Conservation (phyloP, 2,888 invertebrate genomes). For the Rhingia rostrata region DNA sequence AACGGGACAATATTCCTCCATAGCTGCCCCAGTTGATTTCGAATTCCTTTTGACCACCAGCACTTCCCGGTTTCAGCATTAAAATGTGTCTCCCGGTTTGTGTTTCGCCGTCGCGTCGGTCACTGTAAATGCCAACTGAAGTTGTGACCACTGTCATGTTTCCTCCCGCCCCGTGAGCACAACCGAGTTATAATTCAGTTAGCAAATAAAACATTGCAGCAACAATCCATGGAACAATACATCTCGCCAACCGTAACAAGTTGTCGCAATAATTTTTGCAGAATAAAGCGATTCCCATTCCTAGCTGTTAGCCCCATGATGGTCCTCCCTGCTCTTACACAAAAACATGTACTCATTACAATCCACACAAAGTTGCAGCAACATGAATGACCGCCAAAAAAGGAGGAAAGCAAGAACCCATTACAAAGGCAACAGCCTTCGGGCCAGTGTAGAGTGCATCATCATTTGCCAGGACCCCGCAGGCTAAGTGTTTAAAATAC, state of each 20-base stretch:
- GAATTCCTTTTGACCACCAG: conserved; percentile 70
- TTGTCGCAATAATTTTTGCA: conserved; percentile 76
- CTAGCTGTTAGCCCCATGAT: conserved; percentile 3
- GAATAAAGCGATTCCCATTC: conserved; percentile 63
- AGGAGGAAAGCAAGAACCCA: conserved; percentile 29
- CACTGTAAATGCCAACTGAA: conserved; percentile 64
- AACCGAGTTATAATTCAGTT: conserved; percentile 70
- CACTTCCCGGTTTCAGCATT: conserved; percentile 62
- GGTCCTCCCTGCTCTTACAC: conserved; percentile 9
- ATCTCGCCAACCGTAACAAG: conserved; percentile 77
- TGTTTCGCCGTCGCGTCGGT: conserved; percentile 19
- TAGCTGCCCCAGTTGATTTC: conserved; percentile 52
- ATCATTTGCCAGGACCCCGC: conserved; percentile 70
- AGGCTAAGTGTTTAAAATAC: conserved; percentile 72
- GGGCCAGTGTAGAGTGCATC: conserved; percentile 68
- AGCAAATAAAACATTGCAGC: conserved; percentile 73
- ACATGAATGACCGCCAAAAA: conserved; percentile 70
- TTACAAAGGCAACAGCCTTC: conserved; percentile 70
- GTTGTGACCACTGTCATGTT: conserved; percentile 71
- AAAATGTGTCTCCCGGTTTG: conserved; percentile 63
- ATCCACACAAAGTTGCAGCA: conserved; percentile 69
- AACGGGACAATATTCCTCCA: conserved; percentile 1
- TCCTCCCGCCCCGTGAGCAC: background rate
- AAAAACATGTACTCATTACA: conserved; percentile 65
- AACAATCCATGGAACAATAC: conserved; percentile 75